A percentile compares a stretch with the other conserved stretches of the same genome.
Conservation (phyloP, 2,797 vertebrate species). For the Alcedo atthis region DNA sequence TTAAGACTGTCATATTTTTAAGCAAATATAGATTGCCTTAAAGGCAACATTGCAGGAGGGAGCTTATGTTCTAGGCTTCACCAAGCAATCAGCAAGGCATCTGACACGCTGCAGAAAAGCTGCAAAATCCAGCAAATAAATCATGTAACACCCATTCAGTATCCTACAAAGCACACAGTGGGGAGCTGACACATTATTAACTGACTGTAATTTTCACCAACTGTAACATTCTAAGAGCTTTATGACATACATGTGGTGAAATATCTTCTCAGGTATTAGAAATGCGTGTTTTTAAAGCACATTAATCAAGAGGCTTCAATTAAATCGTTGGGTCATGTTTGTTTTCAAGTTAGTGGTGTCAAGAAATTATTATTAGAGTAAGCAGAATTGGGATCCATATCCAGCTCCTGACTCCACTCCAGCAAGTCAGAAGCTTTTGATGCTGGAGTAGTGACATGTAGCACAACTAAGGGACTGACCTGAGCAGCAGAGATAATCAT, state of each 20-base stretch:
- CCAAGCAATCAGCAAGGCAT: conserved; percentile 63
- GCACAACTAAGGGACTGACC: not conserved
- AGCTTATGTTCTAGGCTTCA: conserved; percentile 48
- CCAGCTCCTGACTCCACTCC: not conserved
- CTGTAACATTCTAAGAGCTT: conserved; percentile 35
- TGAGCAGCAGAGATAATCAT: not conserved
- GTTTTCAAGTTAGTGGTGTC: not conserved
- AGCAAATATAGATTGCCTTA: conserved; percentile 44
- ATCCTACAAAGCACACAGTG: conserved; percentile 44
- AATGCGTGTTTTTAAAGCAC: not conserved
- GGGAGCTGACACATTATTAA: conserved; percentile 53
- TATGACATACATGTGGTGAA: conserved; percentile 22
- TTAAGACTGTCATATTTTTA: conserved; percentile 25
- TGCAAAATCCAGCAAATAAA: conserved; percentile 65
- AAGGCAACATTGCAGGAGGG: conserved; percentile 63
- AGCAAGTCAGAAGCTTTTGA: not conserved
- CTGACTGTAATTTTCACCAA: conserved; percentile 58
- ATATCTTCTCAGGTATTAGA: conserved; percentile 19
- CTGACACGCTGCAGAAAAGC: conserved; percentile 61
- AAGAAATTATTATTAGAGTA: not conserved
- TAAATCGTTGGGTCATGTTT: not conserved
- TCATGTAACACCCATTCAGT: conserved; percentile 61
- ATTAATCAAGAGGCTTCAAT: not conserved
- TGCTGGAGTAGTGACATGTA: not conserved
- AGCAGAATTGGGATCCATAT: not conserved